These are phyloP conservation scores for Mactromeris polynyma DNA, from an alignment of 2,888 invertebrate species.

Conservation along the genomic window DNA sequence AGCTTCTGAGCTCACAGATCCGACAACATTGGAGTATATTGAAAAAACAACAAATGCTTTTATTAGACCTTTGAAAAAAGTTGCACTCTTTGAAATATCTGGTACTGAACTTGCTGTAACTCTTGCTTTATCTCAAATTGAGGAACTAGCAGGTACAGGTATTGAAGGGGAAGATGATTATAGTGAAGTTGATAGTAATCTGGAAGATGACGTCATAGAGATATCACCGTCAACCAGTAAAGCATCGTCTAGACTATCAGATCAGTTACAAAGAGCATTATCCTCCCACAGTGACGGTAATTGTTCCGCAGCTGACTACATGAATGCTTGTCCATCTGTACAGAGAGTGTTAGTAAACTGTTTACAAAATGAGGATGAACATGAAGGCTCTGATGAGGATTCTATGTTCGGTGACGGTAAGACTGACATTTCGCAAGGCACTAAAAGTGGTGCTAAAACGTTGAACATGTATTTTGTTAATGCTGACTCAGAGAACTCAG, in stretches of 20 bases:
- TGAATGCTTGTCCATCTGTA: conserved; percentile 64
- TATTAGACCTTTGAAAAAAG: conserved; percentile 65
- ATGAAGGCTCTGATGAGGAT: conserved; percentile 63
- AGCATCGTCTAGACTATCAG: conserved; percentile 63
- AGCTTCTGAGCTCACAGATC: conserved; percentile 61
- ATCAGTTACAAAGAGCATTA: conserved; percentile 66
- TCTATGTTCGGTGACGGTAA: conserved; percentile 63
- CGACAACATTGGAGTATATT: conserved; percentile 71
- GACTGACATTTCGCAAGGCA: not conserved
- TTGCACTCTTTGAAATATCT: conserved; percentile 71
- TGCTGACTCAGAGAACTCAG: conserved; percentile 39
- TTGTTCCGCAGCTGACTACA: conserved; percentile 71
- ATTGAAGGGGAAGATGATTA: conserved; percentile 42
- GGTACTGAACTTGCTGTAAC: conserved; percentile 81
- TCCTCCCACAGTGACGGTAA: conserved; percentile 74
- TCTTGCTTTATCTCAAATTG: conserved; percentile 81
- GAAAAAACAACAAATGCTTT: conserved; percentile 78
- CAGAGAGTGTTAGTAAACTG: conserved; percentile 75
- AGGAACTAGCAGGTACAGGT: conserved; percentile 73
- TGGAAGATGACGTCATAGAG: conserved; percentile 41
- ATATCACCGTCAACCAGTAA: conserved; percentile 58
- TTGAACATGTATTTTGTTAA: conserved; percentile 1
- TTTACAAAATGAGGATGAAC: conserved; percentile 64
- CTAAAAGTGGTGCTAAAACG: conserved; percentile 1
- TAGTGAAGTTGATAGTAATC: conserved; percentile 23